A percentile compares a stretch with the other conserved stretches of the same genome.
phyloP scores from a whole-genome alignment of 35 echinoderm and acorn worm species.

The Holothuria glaberrima region DNA sequence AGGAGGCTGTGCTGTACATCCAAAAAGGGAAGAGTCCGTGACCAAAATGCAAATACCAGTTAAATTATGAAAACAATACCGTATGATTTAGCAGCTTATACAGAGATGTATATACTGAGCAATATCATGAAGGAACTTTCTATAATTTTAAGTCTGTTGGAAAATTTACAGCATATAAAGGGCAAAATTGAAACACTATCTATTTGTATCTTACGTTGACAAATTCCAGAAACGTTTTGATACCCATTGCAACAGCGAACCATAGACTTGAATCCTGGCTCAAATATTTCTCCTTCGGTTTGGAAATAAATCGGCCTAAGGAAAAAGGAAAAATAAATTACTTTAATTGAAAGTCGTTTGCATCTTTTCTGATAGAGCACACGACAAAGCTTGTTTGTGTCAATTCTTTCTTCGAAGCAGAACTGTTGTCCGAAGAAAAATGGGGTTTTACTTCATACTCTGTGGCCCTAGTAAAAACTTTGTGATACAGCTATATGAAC shows the following conservation, averaged over 20 bases:
- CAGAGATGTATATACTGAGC: no score
- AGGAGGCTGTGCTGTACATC: no score
- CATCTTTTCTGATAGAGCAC: background rate
- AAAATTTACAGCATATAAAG: background rate
- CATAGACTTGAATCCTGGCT: background rate
- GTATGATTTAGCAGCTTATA: no score
- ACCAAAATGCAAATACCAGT: no score
- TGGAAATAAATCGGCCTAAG: conserved; percentile 12
- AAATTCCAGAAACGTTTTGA: conserved; percentile 29
- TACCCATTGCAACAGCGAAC: conserved; percentile 23
- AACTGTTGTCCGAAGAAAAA: background rate
- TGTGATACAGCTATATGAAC: no score
- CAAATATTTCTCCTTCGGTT: conserved; percentile 9
- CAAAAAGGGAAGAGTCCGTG: background rate
- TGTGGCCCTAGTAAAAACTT: no score
- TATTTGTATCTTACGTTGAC: background rate
- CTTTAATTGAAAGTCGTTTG: background rate
- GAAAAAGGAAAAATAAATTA: background rate
- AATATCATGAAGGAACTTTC: background rate
- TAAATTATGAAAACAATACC: no score
- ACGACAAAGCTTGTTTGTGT: background rate
- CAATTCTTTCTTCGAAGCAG: background rate
- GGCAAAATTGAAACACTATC: background rate
- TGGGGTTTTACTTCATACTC: no score
- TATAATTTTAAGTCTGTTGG: background rate